Conservation (phyloP, 2,888 invertebrate genomes). For the Torymus aiolomorphi region DNA sequence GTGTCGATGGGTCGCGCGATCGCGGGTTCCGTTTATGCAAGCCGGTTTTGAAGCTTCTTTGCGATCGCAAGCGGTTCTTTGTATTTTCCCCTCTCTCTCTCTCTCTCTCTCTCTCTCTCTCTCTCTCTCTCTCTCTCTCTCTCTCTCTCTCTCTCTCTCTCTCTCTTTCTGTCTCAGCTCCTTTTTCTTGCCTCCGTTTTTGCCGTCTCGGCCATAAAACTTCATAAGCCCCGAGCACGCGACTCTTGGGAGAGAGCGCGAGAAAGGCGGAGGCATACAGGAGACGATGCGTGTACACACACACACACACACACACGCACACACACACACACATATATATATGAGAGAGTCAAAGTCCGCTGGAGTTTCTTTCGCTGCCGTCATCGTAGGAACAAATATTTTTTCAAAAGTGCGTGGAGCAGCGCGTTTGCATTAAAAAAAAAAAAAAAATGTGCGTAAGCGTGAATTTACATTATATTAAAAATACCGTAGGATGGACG, state of each 20-base stretch:
- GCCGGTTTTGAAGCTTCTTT: slow-evolving; percentile 45
- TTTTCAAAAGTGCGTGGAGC: too few relatives aligned
- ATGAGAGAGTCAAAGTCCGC: neutral
- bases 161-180: slow-evolving; percentile 23
- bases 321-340: too few relatives aligned
- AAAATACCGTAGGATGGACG: too few relatives aligned
- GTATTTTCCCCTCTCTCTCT: slow-evolving; percentile 1
- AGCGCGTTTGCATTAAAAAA: too few relatives aligned
- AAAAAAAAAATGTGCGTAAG: too few relatives aligned
- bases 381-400: too few relatives aligned
- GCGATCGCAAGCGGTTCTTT: neutral
- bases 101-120: slow-evolving; percentile 15
- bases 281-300: too few relatives aligned
- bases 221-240: slow-evolving; percentile 45
- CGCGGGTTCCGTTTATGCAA: slow-evolving; percentile 48
- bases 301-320: too few relatives aligned
- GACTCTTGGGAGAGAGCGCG: neutral
- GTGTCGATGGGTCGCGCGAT: slow-evolving; percentile 48
- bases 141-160: neutral
- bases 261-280: neutral
- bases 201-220: slow-evolving; percentile 47
- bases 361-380: too few relatives aligned
- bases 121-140: slow-evolving; percentile 15
- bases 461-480: too few relatives aligned
- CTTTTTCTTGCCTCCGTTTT: slow-evolving; percentile 42